Conservation (phyloP, 2,113 vertebrate genomes). For the Vimba vimba region DNA sequence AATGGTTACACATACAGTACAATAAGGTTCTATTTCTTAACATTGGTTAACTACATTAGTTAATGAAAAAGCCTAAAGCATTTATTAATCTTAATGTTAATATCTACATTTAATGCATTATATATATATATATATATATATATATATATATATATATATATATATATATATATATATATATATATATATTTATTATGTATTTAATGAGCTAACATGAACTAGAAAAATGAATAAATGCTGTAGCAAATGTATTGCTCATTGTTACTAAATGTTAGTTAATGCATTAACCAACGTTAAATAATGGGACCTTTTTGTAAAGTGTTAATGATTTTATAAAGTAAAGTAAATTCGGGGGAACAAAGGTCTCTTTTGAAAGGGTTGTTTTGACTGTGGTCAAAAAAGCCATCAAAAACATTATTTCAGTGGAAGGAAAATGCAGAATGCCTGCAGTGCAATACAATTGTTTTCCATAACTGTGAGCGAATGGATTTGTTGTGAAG, state of each 20-base stretch:
- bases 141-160: too few species aligned
- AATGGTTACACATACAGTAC: background rate
- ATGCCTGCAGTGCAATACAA: constrained; percentile 1
- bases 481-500: constrained; percentile 17
- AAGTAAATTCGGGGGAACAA: background rate
- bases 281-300: background rate
- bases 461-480: background rate
- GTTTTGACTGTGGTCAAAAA: background rate
- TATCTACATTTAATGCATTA: background rate
- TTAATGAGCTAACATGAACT: background rate
- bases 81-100: background rate
- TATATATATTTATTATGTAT: too few species aligned
- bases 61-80: background rate
- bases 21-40: background rate
- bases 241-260: background rate
- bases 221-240: background rate
- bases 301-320: background rate
- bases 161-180: too few species aligned
- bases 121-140: too few species aligned
- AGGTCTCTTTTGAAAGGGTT: background rate
- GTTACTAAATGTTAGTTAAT: background rate
- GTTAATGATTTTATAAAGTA: background rate
- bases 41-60: background rate
- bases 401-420: background rate
- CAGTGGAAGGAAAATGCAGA: background rate